Conservation (phyloP, 2,888 invertebrate genomes). For the Myathropa florea region DNA sequence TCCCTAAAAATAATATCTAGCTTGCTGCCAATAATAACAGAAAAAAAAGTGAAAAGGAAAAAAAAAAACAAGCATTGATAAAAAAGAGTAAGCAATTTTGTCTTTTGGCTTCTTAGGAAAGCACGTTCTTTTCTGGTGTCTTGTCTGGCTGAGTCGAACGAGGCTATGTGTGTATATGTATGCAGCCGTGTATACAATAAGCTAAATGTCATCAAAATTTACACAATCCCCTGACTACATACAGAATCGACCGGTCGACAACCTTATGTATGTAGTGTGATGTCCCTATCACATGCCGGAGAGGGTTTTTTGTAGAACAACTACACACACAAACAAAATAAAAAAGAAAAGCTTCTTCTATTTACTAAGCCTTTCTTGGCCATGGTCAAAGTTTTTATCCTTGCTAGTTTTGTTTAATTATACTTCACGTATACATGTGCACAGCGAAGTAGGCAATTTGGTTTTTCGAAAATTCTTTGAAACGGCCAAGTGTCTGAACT, state of each 20-base stretch:
- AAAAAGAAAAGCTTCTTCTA: slow-evolving; percentile 42
- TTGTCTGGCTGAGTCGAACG: slow-evolving; percentile 27
- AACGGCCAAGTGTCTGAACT: slow-evolving; percentile 10
- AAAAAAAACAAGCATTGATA: neutral
- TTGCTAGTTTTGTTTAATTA: neutral
- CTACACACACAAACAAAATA: neutral
- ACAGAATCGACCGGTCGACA: slow-evolving; percentile 68
- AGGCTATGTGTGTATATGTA: neutral
- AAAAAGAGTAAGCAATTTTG: slow-evolving; percentile 29
- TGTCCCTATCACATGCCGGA: slow-evolving; percentile 21
- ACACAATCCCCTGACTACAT: slow-evolving; percentile 3
- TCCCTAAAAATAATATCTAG: slow-evolving; percentile 66
- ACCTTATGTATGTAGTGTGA: slow-evolving; percentile 34
- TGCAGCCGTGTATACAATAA: neutral
- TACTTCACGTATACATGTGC: slow-evolving; percentile 12
- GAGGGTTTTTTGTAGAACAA: slow-evolving; percentile 13
- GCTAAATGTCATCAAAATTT: slow-evolving; percentile 40
- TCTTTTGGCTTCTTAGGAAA: neutral
- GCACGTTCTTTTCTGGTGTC: neutral
- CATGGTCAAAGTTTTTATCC: slow-evolving; percentile 55
- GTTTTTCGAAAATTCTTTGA: neutral
- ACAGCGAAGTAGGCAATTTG: neutral
- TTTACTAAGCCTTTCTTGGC: slow-evolving; percentile 59
- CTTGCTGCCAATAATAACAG: slow-evolving; percentile 63
- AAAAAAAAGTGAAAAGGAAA: neutral